Evolutionary conservation across 2,113 vertebrate species (phyloP).

Genomic region (Callionymus lyra): DNA sequence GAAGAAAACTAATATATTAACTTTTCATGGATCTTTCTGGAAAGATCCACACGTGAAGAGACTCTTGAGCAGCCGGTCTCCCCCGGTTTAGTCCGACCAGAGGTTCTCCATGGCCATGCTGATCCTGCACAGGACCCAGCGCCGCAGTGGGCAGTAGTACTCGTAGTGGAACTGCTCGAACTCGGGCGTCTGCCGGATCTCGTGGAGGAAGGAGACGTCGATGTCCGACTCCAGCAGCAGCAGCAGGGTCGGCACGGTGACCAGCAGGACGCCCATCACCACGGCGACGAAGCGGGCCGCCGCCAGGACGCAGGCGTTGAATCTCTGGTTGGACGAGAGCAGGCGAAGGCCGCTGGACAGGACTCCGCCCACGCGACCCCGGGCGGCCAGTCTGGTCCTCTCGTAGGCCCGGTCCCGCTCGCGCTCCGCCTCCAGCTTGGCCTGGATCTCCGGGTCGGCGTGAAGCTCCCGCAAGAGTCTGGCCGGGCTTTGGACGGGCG

Average conservation of each 20-base stretch:
- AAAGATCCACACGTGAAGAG: not conserved
- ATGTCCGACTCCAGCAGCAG: constrained; percentile 93
- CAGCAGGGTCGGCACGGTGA: constrained; percentile 71
- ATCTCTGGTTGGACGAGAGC: constrained; percentile 75
- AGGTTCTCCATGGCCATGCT: constrained; percentile 76
- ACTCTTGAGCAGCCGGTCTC: constrained; percentile 4
- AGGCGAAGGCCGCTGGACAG: constrained; percentile 74
- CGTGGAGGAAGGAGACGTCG: constrained; percentile 91
- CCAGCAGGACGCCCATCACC: constrained; percentile 69
- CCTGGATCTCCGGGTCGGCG: constrained; percentile 80
- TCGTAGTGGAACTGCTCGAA: constrained; percentile 97
- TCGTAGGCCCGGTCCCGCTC: constrained; percentile 80
- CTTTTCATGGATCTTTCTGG: too few species aligned
- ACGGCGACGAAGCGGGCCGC: constrained; percentile 81
- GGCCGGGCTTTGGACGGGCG: constrained; percentile 75
- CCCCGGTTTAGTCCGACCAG: constrained; percentile 73
- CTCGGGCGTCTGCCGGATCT: constrained; percentile 95
- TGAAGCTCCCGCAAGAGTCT: constrained; percentile 79
- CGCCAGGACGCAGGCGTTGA: constrained; percentile 81
- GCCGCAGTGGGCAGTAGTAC: constrained; percentile 92
- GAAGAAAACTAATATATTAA: too few species aligned
- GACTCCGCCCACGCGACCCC: constrained; percentile 47
- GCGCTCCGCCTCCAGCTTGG: constrained; percentile 81
- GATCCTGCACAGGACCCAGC: constrained; percentile 88
- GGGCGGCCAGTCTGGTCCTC: constrained; percentile 71